phyloP scores from a whole-genome alignment of 2,113 vertebrate species.

The Tichodroma muraria region DNA sequence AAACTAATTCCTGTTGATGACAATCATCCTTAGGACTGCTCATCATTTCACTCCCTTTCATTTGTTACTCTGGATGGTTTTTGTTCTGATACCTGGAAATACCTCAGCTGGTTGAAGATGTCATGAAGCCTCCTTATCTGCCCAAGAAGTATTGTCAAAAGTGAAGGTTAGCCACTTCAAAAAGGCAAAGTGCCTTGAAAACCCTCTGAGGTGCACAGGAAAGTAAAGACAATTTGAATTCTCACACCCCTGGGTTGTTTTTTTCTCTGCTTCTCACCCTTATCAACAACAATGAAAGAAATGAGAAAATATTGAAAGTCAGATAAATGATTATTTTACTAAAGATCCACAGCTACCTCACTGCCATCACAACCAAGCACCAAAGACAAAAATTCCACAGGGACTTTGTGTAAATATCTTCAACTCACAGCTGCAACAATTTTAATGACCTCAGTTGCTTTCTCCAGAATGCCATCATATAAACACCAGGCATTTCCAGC shows the following conservation, averaged over 20 bases:
- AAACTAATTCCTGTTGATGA: not conserved
- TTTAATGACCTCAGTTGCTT: not conserved
- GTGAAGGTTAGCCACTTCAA: not conserved
- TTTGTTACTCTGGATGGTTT: not conserved
- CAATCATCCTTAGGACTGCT: not conserved
- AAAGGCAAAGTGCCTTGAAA: not conserved
- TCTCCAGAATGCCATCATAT: not conserved
- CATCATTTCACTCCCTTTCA: not conserved
- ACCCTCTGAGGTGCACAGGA: not conserved
- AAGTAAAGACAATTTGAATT: not conserved
- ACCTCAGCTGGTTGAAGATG: not conserved
- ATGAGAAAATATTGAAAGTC: not conserved
- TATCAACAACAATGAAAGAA: not conserved
- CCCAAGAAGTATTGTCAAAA: not conserved
- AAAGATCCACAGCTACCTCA: not conserved
- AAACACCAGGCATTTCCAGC: not conserved
- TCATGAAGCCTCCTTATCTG: not conserved
- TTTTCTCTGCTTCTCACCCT: not conserved
- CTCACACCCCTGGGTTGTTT: not conserved
- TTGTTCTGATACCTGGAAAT: not conserved
- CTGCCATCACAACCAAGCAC: not conserved
- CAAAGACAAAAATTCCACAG: not conserved
- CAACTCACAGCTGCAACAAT: not conserved
- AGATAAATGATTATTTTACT: not conserved
- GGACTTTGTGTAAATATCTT: not conserved